Evolutionary conservation across 2,888 invertebrate genomes (phyloP).

Genomic region (Parthenolecanium corni): DNA sequence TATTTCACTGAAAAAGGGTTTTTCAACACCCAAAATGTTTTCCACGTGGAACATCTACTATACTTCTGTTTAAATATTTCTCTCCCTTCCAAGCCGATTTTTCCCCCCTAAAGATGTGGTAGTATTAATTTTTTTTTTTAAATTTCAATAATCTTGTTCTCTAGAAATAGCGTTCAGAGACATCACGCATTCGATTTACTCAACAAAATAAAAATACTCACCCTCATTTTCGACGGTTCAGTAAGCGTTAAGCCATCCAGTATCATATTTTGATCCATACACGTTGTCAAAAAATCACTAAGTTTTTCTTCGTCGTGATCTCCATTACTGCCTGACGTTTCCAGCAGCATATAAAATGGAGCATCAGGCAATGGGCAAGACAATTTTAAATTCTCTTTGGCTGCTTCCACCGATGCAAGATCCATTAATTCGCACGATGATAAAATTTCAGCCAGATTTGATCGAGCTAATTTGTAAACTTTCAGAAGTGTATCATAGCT

Average conservation of each 20-base stretch:
- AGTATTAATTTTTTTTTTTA: no score
- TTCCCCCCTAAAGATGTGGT: no score
- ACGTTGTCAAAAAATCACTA: constrained; percentile 56
- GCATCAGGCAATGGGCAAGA: constrained; percentile 41
- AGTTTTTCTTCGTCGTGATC: constrained; percentile 82
- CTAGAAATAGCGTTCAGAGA: no score
- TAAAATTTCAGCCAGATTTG: constrained; percentile 71
- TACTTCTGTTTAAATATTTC: no score
- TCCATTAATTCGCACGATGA: constrained; percentile 96
- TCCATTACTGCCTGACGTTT: constrained; percentile 75
- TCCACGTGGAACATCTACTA: no score
- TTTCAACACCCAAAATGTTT: no score
- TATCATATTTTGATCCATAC: constrained; percentile 59
- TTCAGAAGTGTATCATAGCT: constrained; percentile 66
- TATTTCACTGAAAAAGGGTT: no score
- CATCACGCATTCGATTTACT: no score
- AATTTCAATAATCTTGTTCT: no score
- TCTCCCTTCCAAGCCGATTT: no score
- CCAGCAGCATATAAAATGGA: constrained; percentile 75
- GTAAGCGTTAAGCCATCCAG: constrained; percentile 73
- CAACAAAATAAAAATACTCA: no score
- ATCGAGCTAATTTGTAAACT: constrained; percentile 61
- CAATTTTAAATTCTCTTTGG: constrained; percentile 33
- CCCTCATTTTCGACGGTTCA: constrained; percentile 71
- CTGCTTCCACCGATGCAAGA: constrained; percentile 55